Conservation (phyloP, 2,888 invertebrate genomes). For the Microdon myrmicae region DNA sequence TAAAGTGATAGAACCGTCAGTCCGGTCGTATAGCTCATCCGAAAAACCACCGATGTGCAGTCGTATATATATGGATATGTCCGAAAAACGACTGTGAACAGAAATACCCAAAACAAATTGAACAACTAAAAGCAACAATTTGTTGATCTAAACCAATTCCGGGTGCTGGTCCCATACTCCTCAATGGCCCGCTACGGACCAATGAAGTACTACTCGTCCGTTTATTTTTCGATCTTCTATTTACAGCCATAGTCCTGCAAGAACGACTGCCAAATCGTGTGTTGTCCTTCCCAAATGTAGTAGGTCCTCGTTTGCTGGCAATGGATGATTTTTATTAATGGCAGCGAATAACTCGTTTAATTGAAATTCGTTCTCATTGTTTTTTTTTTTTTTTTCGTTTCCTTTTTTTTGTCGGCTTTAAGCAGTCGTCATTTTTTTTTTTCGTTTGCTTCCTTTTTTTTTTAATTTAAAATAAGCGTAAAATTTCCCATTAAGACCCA, state of each 20-base stretch:
- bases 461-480: background rate
- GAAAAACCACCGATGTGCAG: too few relatives aligned
- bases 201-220: constrained; percentile 34
- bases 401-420: too few relatives aligned
- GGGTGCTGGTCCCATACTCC: too few relatives aligned
- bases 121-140: constrained; percentile 50
- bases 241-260: constrained; percentile 10
- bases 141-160: constrained; percentile 48
- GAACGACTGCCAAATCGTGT: constrained; percentile 2
- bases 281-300: constrained; percentile 43
- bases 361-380: constrained; percentile 34
- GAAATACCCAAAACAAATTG: constrained; percentile 38
- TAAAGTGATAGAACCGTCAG: too few relatives aligned
- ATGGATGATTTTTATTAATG: constrained; percentile 44
- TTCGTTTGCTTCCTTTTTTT: background rate
- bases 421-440: too few relatives aligned
- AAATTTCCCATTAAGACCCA: constrained; percentile 14
- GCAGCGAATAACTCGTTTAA: constrained; percentile 41
- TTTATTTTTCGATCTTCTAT: constrained; percentile 1
- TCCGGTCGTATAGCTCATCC: too few relatives aligned
- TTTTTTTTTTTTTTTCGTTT: background rate
- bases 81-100: too few relatives aligned
- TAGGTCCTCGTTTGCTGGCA: constrained; percentile 25
- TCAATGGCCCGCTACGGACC: constrained; percentile 5
- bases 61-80: too few relatives aligned